Base-by-base conservation (phyloP, 1,140 invertebrate genomes). In the Camponotus vicinus region DNA sequence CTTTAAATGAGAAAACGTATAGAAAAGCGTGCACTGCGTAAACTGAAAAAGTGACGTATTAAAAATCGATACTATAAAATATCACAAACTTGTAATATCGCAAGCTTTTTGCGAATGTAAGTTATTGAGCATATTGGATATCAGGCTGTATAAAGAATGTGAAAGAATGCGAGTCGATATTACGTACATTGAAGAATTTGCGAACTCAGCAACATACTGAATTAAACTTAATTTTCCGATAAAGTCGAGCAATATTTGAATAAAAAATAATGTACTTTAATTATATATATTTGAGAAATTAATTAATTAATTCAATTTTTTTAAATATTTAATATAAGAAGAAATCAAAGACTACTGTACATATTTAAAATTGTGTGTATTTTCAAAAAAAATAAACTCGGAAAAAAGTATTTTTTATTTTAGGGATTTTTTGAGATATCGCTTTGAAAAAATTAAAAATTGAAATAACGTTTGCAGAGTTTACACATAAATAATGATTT, bases 121-220 rank as follows among this genome's bases (percentile, higher is more conserved):
- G 49, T 61, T 57, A 42, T 57, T 61, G 18, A 37, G 27, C 40
- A 73, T 61, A 57, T 70, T 42, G n/a, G 15, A 32, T 40, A 55
- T 57, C 45, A n/a, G 11, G 40, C 13, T 61, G n/a, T 13, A 52
- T 55, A 55, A 59, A 73, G 27, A 27, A 7, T 73, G 40, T 7
- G 11, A 83, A 64, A 73, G 40, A 83, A 83, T 83, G 69, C 69
- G 34, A 73, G 75, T 15, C 79, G 40, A 61, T 64, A 64, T 79
- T 82, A 83, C 66, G 42, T 80, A 80, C 42, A 27, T 27, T 27
- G 27, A 73, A 75, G 40, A 83, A 83, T 83, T 75, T 75, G 79
- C 69, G 21, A 75, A 59, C 79, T 61, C 57, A 8, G 55, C 79
- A 73, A 83, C 61, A 52, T 52, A 63, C 45, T 49, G 69, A 83